Evolutionary conservation across 2,113 vertebrate genomes (phyloP).

Genomic region (Redunca redunca): DNA sequence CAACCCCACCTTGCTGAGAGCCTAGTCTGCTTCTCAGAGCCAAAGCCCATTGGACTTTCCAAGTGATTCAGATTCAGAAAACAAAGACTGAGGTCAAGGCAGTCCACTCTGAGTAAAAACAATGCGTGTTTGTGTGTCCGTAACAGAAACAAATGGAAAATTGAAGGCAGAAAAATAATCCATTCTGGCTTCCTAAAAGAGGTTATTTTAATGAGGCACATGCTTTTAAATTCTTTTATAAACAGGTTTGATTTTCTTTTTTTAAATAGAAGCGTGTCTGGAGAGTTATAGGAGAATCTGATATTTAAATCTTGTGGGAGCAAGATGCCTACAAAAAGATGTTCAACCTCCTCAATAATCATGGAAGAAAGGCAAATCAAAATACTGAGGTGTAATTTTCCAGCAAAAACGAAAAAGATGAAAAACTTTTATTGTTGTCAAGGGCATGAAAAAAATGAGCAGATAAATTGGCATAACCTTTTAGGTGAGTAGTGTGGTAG

Average conservation of each 20-base stretch:
- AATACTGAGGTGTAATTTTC: not conserved
- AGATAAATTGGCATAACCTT: not conserved
- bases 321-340: not conserved
- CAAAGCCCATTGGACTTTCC: not conserved
- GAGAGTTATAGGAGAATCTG: not conserved
- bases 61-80: conserved; percentile 26
- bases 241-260: not conserved
- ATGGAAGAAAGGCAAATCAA: not conserved
- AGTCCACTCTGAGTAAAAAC: not conserved
- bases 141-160: conserved; percentile 30
- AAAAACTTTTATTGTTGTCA: conserved; percentile 1
- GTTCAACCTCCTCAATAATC: not conserved
- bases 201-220: not conserved
- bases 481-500: not conserved
- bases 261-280: not conserved
- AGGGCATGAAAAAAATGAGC: not conserved
- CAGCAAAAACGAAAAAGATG: not conserved
- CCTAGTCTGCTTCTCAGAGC: not conserved
- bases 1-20: not conserved
- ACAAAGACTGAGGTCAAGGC: conserved; percentile 6
- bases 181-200: not conserved
- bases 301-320: not conserved
- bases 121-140: not conserved
- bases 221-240: not conserved
- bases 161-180: not conserved